Conservation (phyloP, 2,113 vertebrate species). For the Brachyhypopomus gauderio region DNA sequence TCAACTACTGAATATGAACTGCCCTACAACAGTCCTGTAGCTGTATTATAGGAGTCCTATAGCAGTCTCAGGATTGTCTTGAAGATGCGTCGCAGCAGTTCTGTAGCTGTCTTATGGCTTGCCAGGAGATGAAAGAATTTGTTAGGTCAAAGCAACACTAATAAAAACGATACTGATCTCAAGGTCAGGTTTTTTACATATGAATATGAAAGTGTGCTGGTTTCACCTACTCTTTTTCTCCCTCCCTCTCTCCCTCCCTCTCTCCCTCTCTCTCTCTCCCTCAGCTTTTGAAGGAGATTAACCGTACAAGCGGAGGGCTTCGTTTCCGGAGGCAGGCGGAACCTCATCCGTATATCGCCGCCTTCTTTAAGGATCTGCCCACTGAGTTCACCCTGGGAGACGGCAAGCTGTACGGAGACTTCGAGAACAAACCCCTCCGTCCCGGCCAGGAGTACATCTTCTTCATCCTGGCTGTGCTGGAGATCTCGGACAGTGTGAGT, state of each 20-base stretch:
- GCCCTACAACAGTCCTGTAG: too few species aligned
- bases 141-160: too few species aligned
- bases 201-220: too few species aligned
- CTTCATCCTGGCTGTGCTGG: slow-evolving; percentile 94
- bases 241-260: background rate
- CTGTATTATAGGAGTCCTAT: too few species aligned
- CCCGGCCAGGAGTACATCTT: slow-evolving; percentile 97
- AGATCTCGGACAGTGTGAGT: slow-evolving; percentile 95
- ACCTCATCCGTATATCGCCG: slow-evolving; percentile 94
- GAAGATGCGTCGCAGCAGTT: too few species aligned
- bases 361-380: slow-evolving; percentile 92
- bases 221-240: background rate
- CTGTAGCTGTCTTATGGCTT: too few species aligned
- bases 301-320: slow-evolving; percentile 88
- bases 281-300: slow-evolving; percentile 95
- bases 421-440: slow-evolving; percentile 95
- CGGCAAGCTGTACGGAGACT: slow-evolving; percentile 90
- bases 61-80: too few species aligned
- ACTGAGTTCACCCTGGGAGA: slow-evolving; percentile 94
- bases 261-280: slow-evolving; percentile 30
- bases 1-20: too few species aligned
- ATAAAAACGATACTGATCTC: too few species aligned
- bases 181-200: too few species aligned
- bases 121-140: too few species aligned
- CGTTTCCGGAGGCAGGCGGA: slow-evolving; percentile 88